Base-by-base conservation (phyloP, 2,797 vertebrate genomes). In the Staurois parvus region DNA sequence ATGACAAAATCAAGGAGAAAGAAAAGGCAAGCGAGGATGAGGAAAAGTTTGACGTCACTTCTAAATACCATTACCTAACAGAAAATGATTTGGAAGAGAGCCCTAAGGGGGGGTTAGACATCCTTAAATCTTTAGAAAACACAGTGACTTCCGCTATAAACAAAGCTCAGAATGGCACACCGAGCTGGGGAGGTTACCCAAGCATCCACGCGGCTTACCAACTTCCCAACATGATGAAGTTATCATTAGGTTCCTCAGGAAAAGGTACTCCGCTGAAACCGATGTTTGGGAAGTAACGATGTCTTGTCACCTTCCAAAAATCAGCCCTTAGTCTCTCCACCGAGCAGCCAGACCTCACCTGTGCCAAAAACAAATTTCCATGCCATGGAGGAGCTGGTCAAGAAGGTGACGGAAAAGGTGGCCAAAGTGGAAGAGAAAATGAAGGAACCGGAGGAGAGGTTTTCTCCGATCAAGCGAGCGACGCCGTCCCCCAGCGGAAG, bases 131-230 rank as follows among this genome's bases (percentile, higher is more conserved):
- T 69, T 93, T 99, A 72, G 98, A 99, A 91, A 99, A 99, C 92
- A 99, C 98, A 0, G 98, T 99, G 87, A 97, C 98, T 0, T 98
- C 98, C 17, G 98, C 98, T 82, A 99, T 99, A 90, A 99, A 98
- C 91, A 99, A 99, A 94, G 98, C 98, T 84, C 98, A 99, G 94
- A 99, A 99, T 69, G 98, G 98, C 81, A 97, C 98, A 2, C 98
- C 98, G 2, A 99, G 97, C 91, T 99, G 98, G 98, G 98, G 98
- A 74, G 98, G 98, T 87, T 99, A 99, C 89, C 97, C 98, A 75
- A 99, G 98, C 90, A 99, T 99, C 88, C 98, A 99, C 2, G 98
- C 98, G n/a, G 98, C 98, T 88, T 99, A 99, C 89, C 98, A 99
- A 92, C 96, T 99, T 64, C 98, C 98, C 69, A 99, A 98, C 89